phyloP scores from a whole-genome alignment of 2,888 invertebrate genomes.

The Xestia c-nigrum region DNA sequence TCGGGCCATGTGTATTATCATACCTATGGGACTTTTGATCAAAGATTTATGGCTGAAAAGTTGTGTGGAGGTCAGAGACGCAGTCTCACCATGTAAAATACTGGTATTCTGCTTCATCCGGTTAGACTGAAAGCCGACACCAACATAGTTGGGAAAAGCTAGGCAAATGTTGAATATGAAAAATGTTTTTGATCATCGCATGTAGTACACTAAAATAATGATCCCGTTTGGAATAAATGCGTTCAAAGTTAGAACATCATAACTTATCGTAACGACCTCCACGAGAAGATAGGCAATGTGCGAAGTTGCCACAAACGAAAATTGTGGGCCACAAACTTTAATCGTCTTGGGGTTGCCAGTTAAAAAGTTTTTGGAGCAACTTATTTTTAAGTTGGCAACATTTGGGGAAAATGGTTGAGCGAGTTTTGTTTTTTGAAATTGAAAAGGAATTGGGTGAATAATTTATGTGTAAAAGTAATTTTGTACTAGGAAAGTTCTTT shows the following conservation, averaged over 20 bases:
- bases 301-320: slow-evolving; percentile 54
- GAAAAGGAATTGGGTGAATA: neutral
- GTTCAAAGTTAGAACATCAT: slow-evolving; percentile 25
- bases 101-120: too few relatives aligned
- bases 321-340: slow-evolving; percentile 35
- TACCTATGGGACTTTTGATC: too few relatives aligned
- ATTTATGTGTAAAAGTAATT: neutral
- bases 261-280: slow-evolving; percentile 30
- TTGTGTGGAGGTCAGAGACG: too few relatives aligned
- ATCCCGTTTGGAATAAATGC: neutral
- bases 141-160: too few relatives aligned
- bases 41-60: too few relatives aligned
- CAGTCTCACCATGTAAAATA: too few relatives aligned
- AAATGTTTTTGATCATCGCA: too few relatives aligned
- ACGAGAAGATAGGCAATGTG: slow-evolving; percentile 30
- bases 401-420: slow-evolving; percentile 10
- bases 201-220: neutral
- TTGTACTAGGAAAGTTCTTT: neutral
- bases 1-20: too few relatives aligned
- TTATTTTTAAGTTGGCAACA: slow-evolving; percentile 36
- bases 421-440: slow-evolving; percentile 22
- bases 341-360: slow-evolving; percentile 54
- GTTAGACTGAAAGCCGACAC: too few relatives aligned
- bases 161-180: too few relatives aligned
- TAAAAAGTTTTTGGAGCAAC: slow-evolving; percentile 41